Base-by-base conservation (phyloP, 2,113 vertebrate genomes). In the Sinosuthora webbiana region DNA sequence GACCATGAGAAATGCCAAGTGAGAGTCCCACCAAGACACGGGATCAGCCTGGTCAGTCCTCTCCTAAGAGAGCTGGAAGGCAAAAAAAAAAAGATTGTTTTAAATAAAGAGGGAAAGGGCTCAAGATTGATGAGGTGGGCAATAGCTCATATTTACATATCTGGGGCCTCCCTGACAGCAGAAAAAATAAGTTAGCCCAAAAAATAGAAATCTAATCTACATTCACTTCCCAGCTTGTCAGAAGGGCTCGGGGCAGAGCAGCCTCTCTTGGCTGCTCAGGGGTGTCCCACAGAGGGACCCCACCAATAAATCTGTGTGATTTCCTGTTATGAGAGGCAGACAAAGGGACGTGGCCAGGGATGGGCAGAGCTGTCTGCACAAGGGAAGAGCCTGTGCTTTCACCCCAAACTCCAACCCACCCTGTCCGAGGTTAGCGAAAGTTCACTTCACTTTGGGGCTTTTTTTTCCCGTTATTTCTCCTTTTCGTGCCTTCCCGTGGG, bases 311-410 rank as follows among this genome's bases (percentile, higher is more conserved):
- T 96, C 96, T 97, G 95, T 68, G 74, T 80, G 85, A 94, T 95
- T 97, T 97, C 97, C 97, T 97, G 96, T 95, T 95, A 87, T 84
- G 96, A 97, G 96, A 92, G 90, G 94, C 79, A 81, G 89, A 93
- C 95, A 85, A 80, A 93, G 90, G 89, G 93, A 90, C 81, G 78
- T 2, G 47, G 74, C 39, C 21, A 70, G 47, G 91, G 94, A 95
- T 95, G 95, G 95, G 91, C 95, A 96, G 82, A 97, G 95, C 93
- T 87, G 91, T 96, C 84, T 91, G 84, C 89, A 67, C 15, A 76
- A 88, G 95, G 93, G 81, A 95, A 96, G 95, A 96, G 93, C 56
- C 90, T 89, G 80, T 77, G 80, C 88, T 65, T 65, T 94, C 96
- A 97, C 90, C 82, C 88, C 91, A 91, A 85, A 64, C 87, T 52